Evolutionary conservation across 35 echinoderm and acorn worm species (phyloP), one percentile per base, ranked within the genome.

Genomic region (Anneissia japonica): DNA sequence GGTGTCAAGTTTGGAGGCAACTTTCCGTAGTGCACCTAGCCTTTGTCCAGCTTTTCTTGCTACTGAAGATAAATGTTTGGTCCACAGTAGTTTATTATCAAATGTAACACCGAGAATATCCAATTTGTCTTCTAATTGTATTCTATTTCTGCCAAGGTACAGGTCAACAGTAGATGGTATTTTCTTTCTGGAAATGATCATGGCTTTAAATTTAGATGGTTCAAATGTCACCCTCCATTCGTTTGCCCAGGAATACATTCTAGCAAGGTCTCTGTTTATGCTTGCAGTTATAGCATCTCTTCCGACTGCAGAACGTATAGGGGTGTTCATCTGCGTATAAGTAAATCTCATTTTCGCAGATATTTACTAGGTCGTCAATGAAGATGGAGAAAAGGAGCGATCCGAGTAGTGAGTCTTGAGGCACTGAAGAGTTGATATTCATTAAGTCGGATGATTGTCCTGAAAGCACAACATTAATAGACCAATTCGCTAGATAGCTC

Each of bases 31-130:
- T 82, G 38, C 38, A 23, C 36, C 74, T n/a, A 89, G 88, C 73
- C 77, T 90, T 37, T 90, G 88, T 84, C 88, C 88, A 84, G 88
- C 87, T 82, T 79, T 89, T 3, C 43, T 73, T 30, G 55, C 10
- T 74, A 85, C 37, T 30, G 34, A 43, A 17, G 88, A 76, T 21
- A 84, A 31, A n/a, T 82, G 73, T 77, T 75, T 86, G 0, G 84
- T 37, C 84, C 84, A 86, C 0, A 17, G 6, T 0, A 86, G 51
- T 31, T 86, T 86, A 12, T 32, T 84, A 30, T 84, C 3, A 73
- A 82, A 1, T 0, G 56, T 73, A 26, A 84, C 82, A 31, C 82
- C 73, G 3, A 86, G 29, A 39, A 86, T 86, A 6, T 86, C 4
- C 0, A 37, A 35, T 30, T 86, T 34, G 36, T 76, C 74, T 36